Percentiles rank a stretch among this genome's conserved stretches.
phyloP scores from a whole-genome alignment of 2,888 invertebrate genomes.

The Spatulosminthurus flaviceps region DNA sequence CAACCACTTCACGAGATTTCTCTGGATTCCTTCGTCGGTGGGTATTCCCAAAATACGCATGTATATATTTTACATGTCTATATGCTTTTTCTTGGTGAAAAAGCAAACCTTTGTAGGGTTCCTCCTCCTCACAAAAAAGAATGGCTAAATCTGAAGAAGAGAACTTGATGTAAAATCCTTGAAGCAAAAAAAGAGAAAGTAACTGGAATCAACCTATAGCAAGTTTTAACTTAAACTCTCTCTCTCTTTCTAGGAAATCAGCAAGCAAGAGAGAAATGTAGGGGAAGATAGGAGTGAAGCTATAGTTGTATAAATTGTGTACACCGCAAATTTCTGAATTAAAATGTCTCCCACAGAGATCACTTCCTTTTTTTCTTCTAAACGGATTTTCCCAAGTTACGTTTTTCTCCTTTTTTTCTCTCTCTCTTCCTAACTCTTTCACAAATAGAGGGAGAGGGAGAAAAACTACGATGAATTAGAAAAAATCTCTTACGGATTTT shows the following conservation, averaged over 20 bases:
- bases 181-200: background rate
- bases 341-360: conserved; percentile 58
- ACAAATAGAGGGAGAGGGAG: background rate
- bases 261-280: too few relatives aligned
- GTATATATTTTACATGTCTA: too few relatives aligned
- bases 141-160: background rate
- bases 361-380: conserved; percentile 38
- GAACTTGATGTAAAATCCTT: background rate
- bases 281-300: conserved; percentile 21
- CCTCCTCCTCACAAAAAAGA: conserved; percentile 3
- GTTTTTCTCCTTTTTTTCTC: background rate
- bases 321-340: conserved; percentile 53
- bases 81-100: too few relatives aligned
- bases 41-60: too few relatives aligned
- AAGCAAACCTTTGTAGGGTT: background rate
- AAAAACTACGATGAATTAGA: background rate
- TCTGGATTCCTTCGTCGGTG: too few relatives aligned
- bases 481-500: background rate
- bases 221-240: background rate
- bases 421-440: conserved; percentile 1
- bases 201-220: background rate
- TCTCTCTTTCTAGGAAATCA: background rate
- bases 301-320: too few relatives aligned
- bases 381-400: conserved; percentile 44
- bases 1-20: too few relatives aligned